These are phyloP conservation scores for Erebia epiphron DNA, from an alignment of 2,888 invertebrate genomes.

Conservation along the genomic window DNA sequence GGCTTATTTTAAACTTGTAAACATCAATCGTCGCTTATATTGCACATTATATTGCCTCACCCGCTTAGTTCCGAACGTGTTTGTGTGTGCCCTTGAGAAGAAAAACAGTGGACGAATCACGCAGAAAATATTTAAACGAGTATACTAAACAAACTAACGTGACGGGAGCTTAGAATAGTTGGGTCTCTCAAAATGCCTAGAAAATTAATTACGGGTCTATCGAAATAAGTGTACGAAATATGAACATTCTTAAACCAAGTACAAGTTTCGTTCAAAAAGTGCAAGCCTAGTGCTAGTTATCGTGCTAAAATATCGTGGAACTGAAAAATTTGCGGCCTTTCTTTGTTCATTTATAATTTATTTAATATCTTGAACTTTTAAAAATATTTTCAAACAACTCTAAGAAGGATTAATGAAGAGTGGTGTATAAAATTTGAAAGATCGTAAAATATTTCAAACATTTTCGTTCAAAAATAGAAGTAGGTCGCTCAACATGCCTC, in stretches of 20 bases:
- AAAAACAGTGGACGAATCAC: slow-evolving; percentile 10
- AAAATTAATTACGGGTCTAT: neutral
- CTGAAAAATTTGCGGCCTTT: neutral
- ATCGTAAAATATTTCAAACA: neutral
- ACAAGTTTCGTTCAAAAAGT: neutral
- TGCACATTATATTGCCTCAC: slow-evolving; percentile 15
- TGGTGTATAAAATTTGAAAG: neutral
- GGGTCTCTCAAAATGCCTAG: neutral
- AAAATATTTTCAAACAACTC: neutral
- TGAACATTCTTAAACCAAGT: neutral
- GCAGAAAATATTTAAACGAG: neutral
- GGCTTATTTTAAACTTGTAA: neutral
- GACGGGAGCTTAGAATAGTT: neutral
- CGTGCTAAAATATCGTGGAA: neutral
- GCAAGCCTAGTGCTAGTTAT: no score
- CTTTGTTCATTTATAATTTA: neutral
- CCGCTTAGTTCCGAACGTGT: slow-evolving; percentile 15
- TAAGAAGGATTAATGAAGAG: neutral
- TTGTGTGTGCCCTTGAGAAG: slow-evolving; percentile 6
- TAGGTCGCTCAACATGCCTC: neutral
- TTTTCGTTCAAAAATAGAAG: neutral
- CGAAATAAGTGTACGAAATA: neutral
- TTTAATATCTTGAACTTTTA: no score
- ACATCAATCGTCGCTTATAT: neutral
- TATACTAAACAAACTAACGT: slow-evolving; percentile 2